Evolutionary conservation across 2,888 invertebrate species (phyloP).

Genomic region (Drosophila yooni): DNA sequence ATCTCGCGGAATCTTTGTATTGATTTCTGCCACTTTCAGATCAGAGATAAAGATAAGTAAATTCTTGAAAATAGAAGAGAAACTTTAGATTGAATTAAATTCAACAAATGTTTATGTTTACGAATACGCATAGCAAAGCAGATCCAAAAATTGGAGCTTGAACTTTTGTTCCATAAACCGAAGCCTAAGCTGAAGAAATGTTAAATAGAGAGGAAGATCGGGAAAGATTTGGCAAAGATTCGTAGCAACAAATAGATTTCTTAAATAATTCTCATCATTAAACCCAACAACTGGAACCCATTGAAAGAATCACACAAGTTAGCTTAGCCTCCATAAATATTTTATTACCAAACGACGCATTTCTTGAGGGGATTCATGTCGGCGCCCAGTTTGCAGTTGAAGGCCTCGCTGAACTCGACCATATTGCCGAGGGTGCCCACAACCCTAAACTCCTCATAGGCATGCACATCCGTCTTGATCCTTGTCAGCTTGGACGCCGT

Average conservation of each 20-base stretch:
- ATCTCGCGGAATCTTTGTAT: neutral
- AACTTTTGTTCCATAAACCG: neutral
- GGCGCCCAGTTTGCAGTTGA: conserved; percentile 89
- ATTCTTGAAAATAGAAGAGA: neutral
- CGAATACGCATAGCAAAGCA: neutral
- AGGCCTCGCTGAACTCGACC: conserved; percentile 92
- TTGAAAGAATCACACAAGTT: neutral
- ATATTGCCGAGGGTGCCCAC: conserved; percentile 94
- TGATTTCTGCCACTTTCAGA: neutral
- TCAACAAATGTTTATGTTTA: neutral
- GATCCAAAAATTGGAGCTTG: neutral
- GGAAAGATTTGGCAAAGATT: neutral
- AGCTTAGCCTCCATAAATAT: neutral
- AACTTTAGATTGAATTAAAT: neutral
- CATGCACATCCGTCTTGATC: conserved; percentile 96
- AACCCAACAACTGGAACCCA: neutral
- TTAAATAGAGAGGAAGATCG: neutral
- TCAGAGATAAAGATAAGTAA: neutral
- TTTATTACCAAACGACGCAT: conserved; percentile 93
- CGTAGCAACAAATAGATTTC: neutral
- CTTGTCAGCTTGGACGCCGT: conserved; percentile 84
- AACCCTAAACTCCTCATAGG: conserved; percentile 94
- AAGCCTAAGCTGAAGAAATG: neutral
- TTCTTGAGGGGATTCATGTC: conserved; percentile 94
- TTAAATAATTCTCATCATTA: neutral